phyloP scores from a whole-genome alignment of 1,140 invertebrate species.

The Helicoverpa zea region DNA sequence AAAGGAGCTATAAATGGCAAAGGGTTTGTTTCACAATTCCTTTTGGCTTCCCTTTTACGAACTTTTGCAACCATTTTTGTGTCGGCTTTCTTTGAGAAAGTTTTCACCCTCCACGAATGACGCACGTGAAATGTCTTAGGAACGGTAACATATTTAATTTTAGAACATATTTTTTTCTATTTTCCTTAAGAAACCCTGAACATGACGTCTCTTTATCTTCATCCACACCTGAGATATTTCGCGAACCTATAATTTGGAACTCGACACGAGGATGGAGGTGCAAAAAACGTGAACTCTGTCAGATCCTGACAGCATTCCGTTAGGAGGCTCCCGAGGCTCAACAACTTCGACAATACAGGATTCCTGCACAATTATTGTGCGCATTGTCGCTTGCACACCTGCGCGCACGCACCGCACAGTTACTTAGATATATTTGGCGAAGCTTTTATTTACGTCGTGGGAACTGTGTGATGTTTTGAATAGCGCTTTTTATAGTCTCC shows the following conservation, averaged over 20 bases:
- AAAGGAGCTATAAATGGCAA: slow-evolving; percentile 5
- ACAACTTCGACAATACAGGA: slow-evolving; percentile 22
- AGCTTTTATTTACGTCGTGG: slow-evolving; percentile 34
- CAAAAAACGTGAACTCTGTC: slow-evolving; percentile 1
- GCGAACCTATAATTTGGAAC: slow-evolving; percentile 44
- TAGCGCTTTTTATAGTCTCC: slow-evolving; percentile 8
- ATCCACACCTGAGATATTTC: slow-evolving; percentile 17
- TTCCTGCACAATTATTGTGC: slow-evolving; percentile 25
- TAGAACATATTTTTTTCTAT: neutral
- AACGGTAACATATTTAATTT: neutral
- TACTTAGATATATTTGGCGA: slow-evolving; percentile 30
- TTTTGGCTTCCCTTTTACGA: neutral
- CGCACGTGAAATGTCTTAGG: neutral
- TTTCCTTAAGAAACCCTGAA: neutral
- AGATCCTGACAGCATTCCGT: slow-evolving; percentile 39
- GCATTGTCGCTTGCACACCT: slow-evolving; percentile 38
- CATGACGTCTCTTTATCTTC: neutral
- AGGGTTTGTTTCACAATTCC: neutral
- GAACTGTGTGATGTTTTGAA: slow-evolving; percentile 30
- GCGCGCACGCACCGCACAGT: slow-evolving; percentile 43
- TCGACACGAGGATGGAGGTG: neutral
- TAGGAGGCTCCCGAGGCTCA: slow-evolving; percentile 11
- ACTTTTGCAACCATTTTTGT: neutral
- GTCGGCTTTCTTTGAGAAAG: neutral
- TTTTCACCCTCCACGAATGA: neutral